Evolutionary conservation across 2,113 vertebrate genomes (phyloP), one percentile per base, ranked within the genome.

Genomic region (Porphyrio hochstetteri): DNA sequence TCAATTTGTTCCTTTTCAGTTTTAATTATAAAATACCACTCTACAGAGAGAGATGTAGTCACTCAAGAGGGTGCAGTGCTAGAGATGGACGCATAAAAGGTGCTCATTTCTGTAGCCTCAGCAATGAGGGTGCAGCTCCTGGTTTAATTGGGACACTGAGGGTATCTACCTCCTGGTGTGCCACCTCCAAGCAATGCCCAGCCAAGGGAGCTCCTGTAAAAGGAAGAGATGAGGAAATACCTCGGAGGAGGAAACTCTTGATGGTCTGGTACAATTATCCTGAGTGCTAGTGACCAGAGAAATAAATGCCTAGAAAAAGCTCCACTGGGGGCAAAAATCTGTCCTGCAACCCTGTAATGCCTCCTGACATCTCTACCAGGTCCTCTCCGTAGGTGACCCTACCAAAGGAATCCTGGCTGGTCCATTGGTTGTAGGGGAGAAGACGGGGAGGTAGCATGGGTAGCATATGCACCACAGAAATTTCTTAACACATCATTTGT

Each of bases 11-110:
- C 90, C 94, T 95, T 97, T 97, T 95, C 93, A 88, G 81, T 95
- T 94, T 96, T 97, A 95, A 93, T 96, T 96, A 97, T 94, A 95
- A 94, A 88, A 87, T 92, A 81, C 60, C 89, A 89, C 81, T 93
- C 88, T 92, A 55, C 44, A 46, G 44, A 46, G 48, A 85, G 76
- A 94, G 44, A 87, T 92, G 96, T 96, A 82, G 82, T 91, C 59
- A 72, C 92, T 94, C 86, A 90, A 92, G 88, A 92, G 82, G 80
- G 64, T 78, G 90, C 56, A 79, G 0, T 2, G 0, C 13, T 63
- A 33, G 70, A 92, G 81, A 87, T 11, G 55, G 61, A 92, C 53
- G 29, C 19, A 48, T 52, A 72, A 90, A 88, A 95, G 70, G 70
- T 88, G 56, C 44, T 94, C 67, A 72, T 88, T 24, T 85, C 79